Evolutionary conservation across 2,888 invertebrate species (phyloP).

Genomic region (Invenusta paracnida): DNA sequence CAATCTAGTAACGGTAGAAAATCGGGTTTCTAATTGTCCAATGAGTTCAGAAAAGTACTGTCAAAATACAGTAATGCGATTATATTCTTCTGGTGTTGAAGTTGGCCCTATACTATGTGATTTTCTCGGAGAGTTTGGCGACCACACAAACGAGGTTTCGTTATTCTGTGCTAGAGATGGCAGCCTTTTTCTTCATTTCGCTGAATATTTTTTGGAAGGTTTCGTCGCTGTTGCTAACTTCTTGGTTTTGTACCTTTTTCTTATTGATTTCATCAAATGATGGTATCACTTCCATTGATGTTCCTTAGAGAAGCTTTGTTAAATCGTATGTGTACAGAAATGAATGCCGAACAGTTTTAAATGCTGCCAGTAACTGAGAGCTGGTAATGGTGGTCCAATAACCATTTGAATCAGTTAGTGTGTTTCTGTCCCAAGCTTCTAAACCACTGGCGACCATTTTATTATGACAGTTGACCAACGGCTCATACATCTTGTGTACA

Average conservation of each 20-base stretch:
- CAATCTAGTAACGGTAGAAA: no score
- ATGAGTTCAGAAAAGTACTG: background rate
- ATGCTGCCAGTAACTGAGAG: background rate
- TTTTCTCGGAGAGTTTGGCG: background rate
- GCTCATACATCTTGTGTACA: conserved; percentile 1
- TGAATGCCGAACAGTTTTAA: background rate
- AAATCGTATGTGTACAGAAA: background rate
- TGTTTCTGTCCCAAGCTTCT: background rate
- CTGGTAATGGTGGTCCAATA: background rate
- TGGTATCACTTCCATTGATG: background rate
- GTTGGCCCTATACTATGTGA: background rate
- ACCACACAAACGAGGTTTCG: background rate
- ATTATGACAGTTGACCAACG: background rate
- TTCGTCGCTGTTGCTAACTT: background rate
- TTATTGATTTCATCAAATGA: background rate
- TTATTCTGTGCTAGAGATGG: background rate
- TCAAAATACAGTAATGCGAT: background rate
- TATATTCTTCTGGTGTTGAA: background rate
- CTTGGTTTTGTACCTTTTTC: background rate
- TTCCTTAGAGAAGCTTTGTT: background rate
- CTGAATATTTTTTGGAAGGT: background rate
- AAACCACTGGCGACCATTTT: background rate
- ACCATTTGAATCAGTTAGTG: background rate
- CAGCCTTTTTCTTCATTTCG: background rate
- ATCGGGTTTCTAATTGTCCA: no score